Base-by-base conservation (phyloP, 2,797 vertebrate species). In the Tympanoctomys barrerae region DNA sequence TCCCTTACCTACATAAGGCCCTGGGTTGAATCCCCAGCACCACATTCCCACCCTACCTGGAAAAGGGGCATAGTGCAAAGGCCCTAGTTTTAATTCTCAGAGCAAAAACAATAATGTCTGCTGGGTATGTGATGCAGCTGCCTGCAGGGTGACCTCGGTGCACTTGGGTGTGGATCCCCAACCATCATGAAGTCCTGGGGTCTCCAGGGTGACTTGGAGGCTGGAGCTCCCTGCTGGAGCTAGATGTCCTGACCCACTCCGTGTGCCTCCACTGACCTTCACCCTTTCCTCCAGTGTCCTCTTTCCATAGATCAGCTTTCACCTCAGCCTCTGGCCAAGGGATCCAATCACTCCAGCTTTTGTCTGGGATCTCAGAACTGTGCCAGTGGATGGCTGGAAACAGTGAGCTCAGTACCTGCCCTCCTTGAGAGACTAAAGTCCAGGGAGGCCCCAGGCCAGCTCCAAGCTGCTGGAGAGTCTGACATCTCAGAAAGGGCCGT, bases 241-340 rank as follows among this genome's bases (percentile, higher is more conserved):
- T 4, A 75, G 42, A 18, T 3, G 13, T 31, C 39, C 62, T 77
- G 39, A 14, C 46, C 33, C 42, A 49, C 62, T 81, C 66, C 46
- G 61, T 24, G 2, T 33, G 11, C 64, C 70, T 80, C 75, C 62
- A 5, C 46, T 88, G 31, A 68, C 68, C 52, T n/a, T 71, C 54
- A 49, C 78, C 31, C 64, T 26, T n/a, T 46, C 49, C 18, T 24
- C 49, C 57, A 62, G 39, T 21, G 64, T 96, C 52, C 84, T 95
- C 70, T 94, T 96, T 92, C 88, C 39, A 24, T 36, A 31, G 70
- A 70, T 97, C 88, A 46, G 46, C 18, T 97, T 96, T 94, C 93
- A 57, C 75, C 36, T 80, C 90, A 89, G 90, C 79, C 71, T 75
- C 70, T 4, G 21, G 94, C 82, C 82, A 93, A 88, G 83, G 73